Base-by-base conservation (phyloP, 2,797 vertebrate species). In the Mus caroli region DNA sequence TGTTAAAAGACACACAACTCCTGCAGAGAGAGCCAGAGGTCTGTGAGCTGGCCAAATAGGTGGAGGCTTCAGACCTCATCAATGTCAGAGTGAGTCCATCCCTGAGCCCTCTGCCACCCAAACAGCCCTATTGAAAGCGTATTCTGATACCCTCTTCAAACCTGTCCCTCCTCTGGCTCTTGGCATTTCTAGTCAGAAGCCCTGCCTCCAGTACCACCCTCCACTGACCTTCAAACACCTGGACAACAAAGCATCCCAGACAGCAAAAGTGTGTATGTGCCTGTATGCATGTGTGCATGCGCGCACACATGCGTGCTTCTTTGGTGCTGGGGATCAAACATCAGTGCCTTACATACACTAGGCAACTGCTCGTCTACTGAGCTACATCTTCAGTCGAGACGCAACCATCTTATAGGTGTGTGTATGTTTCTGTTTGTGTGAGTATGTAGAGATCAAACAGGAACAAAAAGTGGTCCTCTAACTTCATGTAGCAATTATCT, bases 1-100 rank as follows among this genome's bases (percentile, higher is more conserved):
- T 75, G n/a, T 14, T 46, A 4, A 4, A 6, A 7, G 22, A 31
- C 34, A 37, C 5, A 28, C 11, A 37, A 58, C 31, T 50, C 34
- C 10, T 73, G 40, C 60, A 9, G 22, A 34, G 26, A 78, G 64
- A 58, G 73, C 6, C 69, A 40, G 67, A 76, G 82, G 13, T 3
- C 19, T 34, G 50, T 0, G 1, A 14, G 13, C n/a, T 11, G 13
- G 50, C 54, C 86, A 76, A 2, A 0, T 0, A 4, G 9, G 54
- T 8, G 20, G 58, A 52, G 46, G 40, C 50, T 80, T 64, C 75
- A 31, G 90, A 40, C 26, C 67, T 82, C 43, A 4, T 56, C 17
- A 4, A 22, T 15, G 3, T 60, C 24, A 43, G 28, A 64, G 26
- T 17, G 50, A 46, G 1, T 13, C 75, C n/a, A 46, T 56, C 26